A percentile compares a stretch with the other conserved stretches of the same genome.
Conservation (phyloP, 2,797 vertebrate genomes). For the Sebastes steindachneri region DNA sequence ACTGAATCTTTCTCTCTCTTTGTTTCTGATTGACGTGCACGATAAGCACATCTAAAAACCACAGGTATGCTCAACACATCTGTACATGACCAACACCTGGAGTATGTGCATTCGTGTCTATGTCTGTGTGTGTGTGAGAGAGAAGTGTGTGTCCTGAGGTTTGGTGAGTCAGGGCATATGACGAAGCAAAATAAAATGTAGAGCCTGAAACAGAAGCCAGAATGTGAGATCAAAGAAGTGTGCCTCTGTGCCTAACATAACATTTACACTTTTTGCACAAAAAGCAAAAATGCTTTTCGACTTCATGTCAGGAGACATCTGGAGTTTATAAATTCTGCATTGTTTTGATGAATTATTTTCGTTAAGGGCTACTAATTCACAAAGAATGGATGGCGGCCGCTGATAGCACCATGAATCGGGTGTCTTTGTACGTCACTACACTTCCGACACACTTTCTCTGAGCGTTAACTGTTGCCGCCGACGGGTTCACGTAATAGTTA, state of each 20-base stretch:
- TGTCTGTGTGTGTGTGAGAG: background rate
- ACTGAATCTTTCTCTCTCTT: background rate
- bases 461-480: no score
- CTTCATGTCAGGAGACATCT: background rate
- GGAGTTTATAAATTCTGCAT: background rate
- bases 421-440: no score
- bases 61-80: conserved; percentile 16
- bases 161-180: conserved; percentile 19
- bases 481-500: accelerated
- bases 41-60: background rate
- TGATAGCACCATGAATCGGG: accelerated
- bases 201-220: background rate
- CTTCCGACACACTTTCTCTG: no score
- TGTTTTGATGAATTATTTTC: background rate
- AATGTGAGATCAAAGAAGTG: background rate
- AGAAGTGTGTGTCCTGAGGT: background rate
- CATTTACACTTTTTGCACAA: background rate
- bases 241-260: no score
- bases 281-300: background rate
- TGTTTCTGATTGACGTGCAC: background rate
- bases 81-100: background rate
- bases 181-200: background rate
- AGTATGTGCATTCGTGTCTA: background rate
- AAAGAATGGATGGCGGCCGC: no score
- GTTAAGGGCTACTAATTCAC: no score